Percentiles rank a stretch among this genome's conserved stretches.
These are phyloP conservation scores for Dallia pectoralis DNA, from an alignment of 2,797 vertebrate species.

Conservation along the genomic window DNA sequence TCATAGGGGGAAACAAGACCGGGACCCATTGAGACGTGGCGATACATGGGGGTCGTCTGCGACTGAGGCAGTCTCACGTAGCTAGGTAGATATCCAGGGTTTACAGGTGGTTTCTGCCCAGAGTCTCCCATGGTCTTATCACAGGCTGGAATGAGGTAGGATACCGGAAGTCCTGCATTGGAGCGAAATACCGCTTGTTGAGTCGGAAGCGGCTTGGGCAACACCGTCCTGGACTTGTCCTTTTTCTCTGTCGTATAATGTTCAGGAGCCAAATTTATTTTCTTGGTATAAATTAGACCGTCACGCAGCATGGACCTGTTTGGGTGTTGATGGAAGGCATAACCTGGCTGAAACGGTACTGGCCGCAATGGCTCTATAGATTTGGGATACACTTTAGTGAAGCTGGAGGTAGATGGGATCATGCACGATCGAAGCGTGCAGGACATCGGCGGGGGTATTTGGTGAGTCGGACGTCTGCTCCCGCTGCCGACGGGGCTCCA, in stretches of 20 bases:
- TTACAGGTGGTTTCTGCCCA: conserved; percentile 48
- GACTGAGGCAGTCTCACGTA: conserved; percentile 75
- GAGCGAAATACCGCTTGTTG: conserved; percentile 65
- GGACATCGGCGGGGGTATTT: conserved; percentile 21
- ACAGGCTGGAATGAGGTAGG: conserved; percentile 51
- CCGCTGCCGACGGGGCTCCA: conserved; percentile 58
- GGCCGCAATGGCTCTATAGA: conserved; percentile 59
- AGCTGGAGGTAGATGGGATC: conserved; percentile 68
- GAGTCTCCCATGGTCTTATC: conserved; percentile 63
- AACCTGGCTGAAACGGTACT: conserved; percentile 53
- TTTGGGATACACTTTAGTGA: conserved; percentile 72
- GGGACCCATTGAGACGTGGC: conserved; percentile 60
- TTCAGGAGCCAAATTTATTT: conserved; percentile 60
- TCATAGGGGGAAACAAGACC: conserved; percentile 66
- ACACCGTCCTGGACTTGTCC: conserved; percentile 60
- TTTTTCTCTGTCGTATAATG: conserved; percentile 61
- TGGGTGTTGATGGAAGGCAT: conserved; percentile 40
- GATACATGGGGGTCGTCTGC: conserved; percentile 65
- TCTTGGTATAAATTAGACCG: conserved; percentile 56
- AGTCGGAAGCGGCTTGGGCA: conserved; percentile 43
- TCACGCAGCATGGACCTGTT: conserved; percentile 59
- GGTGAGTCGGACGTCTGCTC: conserved; percentile 38
- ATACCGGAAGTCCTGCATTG: conserved; percentile 25
- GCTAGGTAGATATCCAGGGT: conserved; percentile 73
- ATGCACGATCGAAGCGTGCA: conserved; percentile 66